Evolutionary conservation across 2,113 vertebrate genomes (phyloP), one percentile per base, ranked within the genome.

Genomic region (Sander vitreus): DNA sequence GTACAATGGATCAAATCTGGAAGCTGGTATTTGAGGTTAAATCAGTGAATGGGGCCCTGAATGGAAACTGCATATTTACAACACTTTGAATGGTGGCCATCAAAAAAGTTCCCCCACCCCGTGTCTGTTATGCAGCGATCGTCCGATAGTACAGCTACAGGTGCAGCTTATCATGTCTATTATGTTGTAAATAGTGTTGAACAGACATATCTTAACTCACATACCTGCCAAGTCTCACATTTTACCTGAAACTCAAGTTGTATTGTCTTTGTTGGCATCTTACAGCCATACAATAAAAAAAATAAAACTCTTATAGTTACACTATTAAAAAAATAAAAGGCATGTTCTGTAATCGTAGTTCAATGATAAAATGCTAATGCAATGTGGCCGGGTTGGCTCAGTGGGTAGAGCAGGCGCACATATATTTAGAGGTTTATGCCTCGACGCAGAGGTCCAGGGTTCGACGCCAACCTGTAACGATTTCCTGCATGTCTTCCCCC

Each of bases 1-100:
- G 58, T 25, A 80, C 84, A 90, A 85, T 84, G 81, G 75, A 76
- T 74, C 10, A 50, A 81, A 80, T 86, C 69, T 75, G 82, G 89
- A 90, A 85, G 75, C 78, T 84, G 54, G 72, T 73, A 47, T 85
- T 89, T 85, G 71, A 83, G 78, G 62, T 74, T 54, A 13, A 73
- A 85, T 77, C 13, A 14, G 62, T 80, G 50, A 80, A 85, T 73
- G 64, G 57, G 60, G 16, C 64, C 18, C 8, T 78, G 19, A 69
- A 62, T 76, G 83, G 50, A 54, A 75, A 36, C 67, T 36, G 18
- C 51, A 59, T 78, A 80, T 87, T 83, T 78, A 54, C 55, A 69
- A 67, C 15, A 21, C 66, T 74, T 71, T 82, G 43, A 90, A 83
- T 70, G 27, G 74, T 54, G 73, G 64, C n/a, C 53, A 65, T 85